Evolutionary conservation across 2,113 vertebrate species (phyloP).

Genomic region (Vulpes ferrilata): DNA sequence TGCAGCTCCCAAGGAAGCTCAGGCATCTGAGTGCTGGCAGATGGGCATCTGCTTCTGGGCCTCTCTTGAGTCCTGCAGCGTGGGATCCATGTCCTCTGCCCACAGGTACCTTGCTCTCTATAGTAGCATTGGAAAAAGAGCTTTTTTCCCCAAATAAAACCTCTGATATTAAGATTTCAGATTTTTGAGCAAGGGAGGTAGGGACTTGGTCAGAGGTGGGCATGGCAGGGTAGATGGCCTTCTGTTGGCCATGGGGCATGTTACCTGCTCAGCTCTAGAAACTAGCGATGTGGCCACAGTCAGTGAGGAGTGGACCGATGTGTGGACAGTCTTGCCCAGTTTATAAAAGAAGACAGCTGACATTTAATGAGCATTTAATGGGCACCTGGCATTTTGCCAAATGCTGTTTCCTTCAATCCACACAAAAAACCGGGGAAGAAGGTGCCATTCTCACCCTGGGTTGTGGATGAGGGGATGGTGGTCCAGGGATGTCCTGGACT

Average conservation of each 20-base stretch:
- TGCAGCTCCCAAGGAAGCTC: not conserved
- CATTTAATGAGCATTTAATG: accelerated
- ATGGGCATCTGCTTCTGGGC: too few relatives aligned
- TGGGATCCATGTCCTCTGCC: not conserved
- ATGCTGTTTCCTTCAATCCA: not conserved
- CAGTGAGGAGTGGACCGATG: accelerated
- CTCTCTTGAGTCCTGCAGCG: not conserved
- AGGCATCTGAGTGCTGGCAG: not conserved
- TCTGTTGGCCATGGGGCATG: not conserved
- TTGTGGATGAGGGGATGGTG: accelerated
- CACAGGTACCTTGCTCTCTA: not conserved
- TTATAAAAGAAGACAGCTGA: not conserved
- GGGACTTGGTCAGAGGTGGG: not conserved
- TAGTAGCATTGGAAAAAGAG: not conserved
- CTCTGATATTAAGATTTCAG: not conserved
- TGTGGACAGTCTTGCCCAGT: too few relatives aligned
- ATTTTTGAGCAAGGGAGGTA: not conserved
- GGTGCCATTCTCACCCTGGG: accelerated
- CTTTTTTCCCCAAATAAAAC: not conserved
- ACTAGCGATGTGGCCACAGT: not conserved
- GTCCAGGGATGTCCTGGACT: not conserved
- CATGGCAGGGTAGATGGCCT: accelerated
- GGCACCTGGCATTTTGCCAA: accelerated
- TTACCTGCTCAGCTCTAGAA: not conserved
- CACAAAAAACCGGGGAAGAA: not conserved